phyloP scores from a whole-genome alignment of 2,888 invertebrate species.

The Andrena bucephala region DNA sequence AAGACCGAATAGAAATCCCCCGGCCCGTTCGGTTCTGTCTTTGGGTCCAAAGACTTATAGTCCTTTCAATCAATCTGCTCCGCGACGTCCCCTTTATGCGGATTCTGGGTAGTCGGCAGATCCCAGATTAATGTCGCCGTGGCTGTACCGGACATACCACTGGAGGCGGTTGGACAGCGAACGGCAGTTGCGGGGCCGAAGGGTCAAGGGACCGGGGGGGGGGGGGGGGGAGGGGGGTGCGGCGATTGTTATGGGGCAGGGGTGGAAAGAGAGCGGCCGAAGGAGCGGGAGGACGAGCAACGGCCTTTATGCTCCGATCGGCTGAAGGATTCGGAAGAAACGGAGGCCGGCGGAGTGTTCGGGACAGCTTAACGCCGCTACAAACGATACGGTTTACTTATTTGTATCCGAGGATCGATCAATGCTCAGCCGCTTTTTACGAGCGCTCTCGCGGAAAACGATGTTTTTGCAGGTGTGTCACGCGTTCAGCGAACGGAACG shows the following conservation, averaged over 20 bases:
- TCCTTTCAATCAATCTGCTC: slow-evolving; percentile 63
- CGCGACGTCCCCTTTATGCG: slow-evolving; percentile 69
- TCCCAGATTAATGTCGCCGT: slow-evolving; percentile 70
- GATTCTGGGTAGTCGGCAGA: slow-evolving; percentile 60
- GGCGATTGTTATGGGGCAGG: slow-evolving; percentile 21
- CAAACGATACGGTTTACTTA: slow-evolving; percentile 50
- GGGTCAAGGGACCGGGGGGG: slow-evolving; percentile 25
- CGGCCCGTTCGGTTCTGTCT: slow-evolving; percentile 32
- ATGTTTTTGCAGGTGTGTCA: slow-evolving; percentile 14
- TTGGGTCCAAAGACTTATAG: slow-evolving; percentile 41
- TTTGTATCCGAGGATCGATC: slow-evolving; percentile 50
- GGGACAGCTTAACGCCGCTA: slow-evolving; percentile 39
- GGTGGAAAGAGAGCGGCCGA: slow-evolving; percentile 4
- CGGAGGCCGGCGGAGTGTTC: slow-evolving; percentile 39
- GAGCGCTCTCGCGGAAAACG: slow-evolving; percentile 26
- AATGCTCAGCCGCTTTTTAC: slow-evolving; percentile 39
- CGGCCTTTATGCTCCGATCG: slow-evolving; percentile 41
- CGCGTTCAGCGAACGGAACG: slow-evolving; percentile 23
- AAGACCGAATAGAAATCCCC: slow-evolving; percentile 28
- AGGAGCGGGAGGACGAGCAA: slow-evolving; percentile 4
- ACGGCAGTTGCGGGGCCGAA: slow-evolving; percentile 41
- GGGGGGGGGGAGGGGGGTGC: not conserved
- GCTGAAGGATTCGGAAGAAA: slow-evolving; percentile 51
- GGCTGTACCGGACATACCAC: slow-evolving; percentile 66
- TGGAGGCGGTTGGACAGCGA: slow-evolving; percentile 56